Conservation (phyloP, 2,888 invertebrate species). For the Phymatocera aterrima region DNA sequence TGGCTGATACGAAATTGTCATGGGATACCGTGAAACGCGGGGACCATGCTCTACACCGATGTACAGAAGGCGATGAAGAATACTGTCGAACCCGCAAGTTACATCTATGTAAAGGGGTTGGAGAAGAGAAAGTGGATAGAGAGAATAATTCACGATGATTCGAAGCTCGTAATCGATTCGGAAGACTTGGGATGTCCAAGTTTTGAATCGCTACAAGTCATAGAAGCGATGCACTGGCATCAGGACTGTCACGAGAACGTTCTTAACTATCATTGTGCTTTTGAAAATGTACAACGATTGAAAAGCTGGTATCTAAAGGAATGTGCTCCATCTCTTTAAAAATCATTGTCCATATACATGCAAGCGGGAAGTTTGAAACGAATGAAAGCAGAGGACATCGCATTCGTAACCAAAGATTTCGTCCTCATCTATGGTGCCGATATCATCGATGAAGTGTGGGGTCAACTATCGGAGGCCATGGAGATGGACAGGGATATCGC, state of each 20-base stretch:
- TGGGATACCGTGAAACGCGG: conserved; percentile 32
- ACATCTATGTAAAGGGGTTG: not conserved
- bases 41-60: conserved; percentile 26
- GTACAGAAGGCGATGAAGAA: not conserved
- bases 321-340: too few relatives aligned
- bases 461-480: not conserved
- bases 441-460: not conserved
- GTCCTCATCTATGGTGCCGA: not conserved
- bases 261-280: not conserved
- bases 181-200: not conserved
- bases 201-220: not conserved
- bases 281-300: not conserved
- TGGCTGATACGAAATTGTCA: conserved; percentile 39
- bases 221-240: not conserved
- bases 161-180: not conserved
- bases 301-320: not conserved
- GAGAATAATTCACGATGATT: not conserved
- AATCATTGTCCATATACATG: not conserved
- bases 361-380: not conserved
- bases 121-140: conserved; percentile 30
- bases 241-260: not conserved
- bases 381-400: not conserved
- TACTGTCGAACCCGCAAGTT: conserved; percentile 15
- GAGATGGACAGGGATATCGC: not conserved
- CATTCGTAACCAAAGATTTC: not conserved